These are phyloP conservation scores for Oxycera nigricornis DNA, from an alignment of 2,888 invertebrate genomes.

Conservation along the genomic window DNA sequence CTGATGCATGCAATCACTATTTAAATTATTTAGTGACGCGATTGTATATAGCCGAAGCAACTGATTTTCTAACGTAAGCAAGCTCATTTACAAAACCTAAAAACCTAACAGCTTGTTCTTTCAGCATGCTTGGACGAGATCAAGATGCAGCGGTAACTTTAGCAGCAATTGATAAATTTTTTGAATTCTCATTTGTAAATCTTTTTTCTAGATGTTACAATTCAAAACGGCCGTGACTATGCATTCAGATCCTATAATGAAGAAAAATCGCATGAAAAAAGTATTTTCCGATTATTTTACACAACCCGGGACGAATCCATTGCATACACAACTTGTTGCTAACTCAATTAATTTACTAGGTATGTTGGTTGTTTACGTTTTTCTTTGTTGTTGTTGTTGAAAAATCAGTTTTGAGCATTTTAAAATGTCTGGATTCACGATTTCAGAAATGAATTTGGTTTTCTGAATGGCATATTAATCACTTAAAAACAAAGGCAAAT, in stretches of 20 bases:
- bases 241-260: conserved; percentile 56
- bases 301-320: conserved; percentile 62
- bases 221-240: conserved; percentile 58
- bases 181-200: conserved; percentile 39
- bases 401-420: too few species aligned
- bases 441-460: too few species aligned
- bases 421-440: too few species aligned
- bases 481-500: too few species aligned
- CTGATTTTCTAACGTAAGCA: conserved; percentile 76
- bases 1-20: conserved; percentile 76
- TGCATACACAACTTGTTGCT: conserved; percentile 62
- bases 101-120: conserved; percentile 5
- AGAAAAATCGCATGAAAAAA: conserved; percentile 62
- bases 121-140: conserved; percentile 71
- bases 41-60: conserved; percentile 72
- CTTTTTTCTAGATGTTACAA: conserved; percentile 59
- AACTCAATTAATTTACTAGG: conserved; percentile 65
- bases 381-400: too few species aligned
- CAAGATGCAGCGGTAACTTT: conserved; percentile 72
- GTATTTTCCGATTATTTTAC: conserved; percentile 65
- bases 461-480: too few species aligned
- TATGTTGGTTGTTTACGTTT: too few species aligned
- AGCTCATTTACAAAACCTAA: conserved; percentile 45
- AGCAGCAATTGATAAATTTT: not conserved
- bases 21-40: conserved; percentile 74